Evolutionary conservation across 2,797 vertebrate genomes (phyloP).

Genomic region (Nannoperca obscura): DNA sequence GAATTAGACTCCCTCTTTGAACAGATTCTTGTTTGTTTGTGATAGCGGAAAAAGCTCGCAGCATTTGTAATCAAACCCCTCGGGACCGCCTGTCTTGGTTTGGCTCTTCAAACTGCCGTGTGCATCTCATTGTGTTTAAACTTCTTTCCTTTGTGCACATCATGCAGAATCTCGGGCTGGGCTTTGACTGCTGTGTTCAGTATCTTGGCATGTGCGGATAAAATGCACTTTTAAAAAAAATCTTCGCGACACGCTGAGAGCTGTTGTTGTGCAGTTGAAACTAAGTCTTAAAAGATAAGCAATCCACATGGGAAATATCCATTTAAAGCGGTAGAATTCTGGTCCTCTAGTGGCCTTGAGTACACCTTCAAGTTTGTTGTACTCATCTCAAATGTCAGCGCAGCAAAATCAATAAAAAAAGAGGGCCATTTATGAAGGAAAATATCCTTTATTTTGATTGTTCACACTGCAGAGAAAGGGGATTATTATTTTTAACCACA

Average conservation of each 20-base stretch:
- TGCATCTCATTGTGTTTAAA: slow-evolving; percentile 65
- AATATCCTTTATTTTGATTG: slow-evolving; percentile 58
- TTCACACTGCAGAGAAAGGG: slow-evolving; percentile 35
- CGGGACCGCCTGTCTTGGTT: slow-evolving; percentile 70
- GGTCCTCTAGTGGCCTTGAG: slow-evolving; percentile 57
- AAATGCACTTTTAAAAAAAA: slow-evolving; percentile 10
- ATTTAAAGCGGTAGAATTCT: slow-evolving; percentile 62
- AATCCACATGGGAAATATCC: slow-evolving; percentile 75
- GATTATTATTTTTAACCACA: slow-evolving; percentile 65
- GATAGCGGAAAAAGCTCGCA: slow-evolving; percentile 51
- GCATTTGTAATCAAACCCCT: slow-evolving; percentile 74
- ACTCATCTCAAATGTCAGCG: slow-evolving; percentile 74
- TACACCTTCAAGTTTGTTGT: slow-evolving; percentile 68
- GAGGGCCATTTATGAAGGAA: slow-evolving; percentile 46
- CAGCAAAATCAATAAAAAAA: slow-evolving; percentile 63
- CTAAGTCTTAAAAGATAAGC: slow-evolving; percentile 59
- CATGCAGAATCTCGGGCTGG: slow-evolving; percentile 33
- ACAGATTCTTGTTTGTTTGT: slow-evolving; percentile 77
- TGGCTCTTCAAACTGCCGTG: slow-evolving; percentile 65
- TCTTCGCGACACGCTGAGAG: slow-evolving; percentile 48
- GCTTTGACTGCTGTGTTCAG: slow-evolving; percentile 45
- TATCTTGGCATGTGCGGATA: neutral
- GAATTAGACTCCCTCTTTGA: slow-evolving; percentile 77
- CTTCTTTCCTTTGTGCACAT: slow-evolving; percentile 54
- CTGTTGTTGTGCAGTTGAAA: slow-evolving; percentile 56